Evolutionary conservation across 2,113 vertebrate species (phyloP), one percentile per base, ranked within the genome.

Genomic region (Diphyllodes magnificus): DNA sequence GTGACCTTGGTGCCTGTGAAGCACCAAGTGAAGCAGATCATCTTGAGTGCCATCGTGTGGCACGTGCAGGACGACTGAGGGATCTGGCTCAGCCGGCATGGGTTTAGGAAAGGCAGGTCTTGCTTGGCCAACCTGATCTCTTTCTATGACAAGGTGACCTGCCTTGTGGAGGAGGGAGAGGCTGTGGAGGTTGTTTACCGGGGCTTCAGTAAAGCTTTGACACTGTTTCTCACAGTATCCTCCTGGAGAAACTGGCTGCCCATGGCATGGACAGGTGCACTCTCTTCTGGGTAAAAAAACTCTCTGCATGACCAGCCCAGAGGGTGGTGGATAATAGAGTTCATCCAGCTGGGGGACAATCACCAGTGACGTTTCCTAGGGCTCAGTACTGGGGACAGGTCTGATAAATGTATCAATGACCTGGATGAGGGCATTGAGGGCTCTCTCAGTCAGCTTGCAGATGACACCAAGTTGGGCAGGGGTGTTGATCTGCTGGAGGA

Each of bases 11-110:
- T 53, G n/a, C 21, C 40, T 23, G 22, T 57, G 44, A n/a, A 39
- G 13, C 44, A 44, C 12, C 33, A 37, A 37, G 44, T 22, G 15
- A 18, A 61, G 30, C n/a, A 33, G n/a, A 16, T 80, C 15, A 54
- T 47, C n/a, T 40, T 25, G 35, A 33, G 17, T 40, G 73, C 25
- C 30, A 27, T 47, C 11, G 9, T 5, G 14, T 40, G 53, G 24
- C 25, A 24, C 0, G 0, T 23, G 12, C 17, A 73, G 60, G 10
- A 37, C 4, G 40, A 1, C 13, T 11, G 16, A 13, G 30, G 18
- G 9, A 47, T 66, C 21, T 60, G 39, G 15, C 51, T 53, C 31
- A 45, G 30, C 30, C 25, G 35, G 7, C 2, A 2, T 24, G n/a
- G 13, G 10, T 21, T 54, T 49, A 42, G 61, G 40, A 54, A 80